A percentile compares a stretch with the other conserved stretches of the same genome.
These are phyloP conservation scores for Tachycineta bicolor DNA, from an alignment of 2,113 vertebrate genomes.

Conservation along the genomic window DNA sequence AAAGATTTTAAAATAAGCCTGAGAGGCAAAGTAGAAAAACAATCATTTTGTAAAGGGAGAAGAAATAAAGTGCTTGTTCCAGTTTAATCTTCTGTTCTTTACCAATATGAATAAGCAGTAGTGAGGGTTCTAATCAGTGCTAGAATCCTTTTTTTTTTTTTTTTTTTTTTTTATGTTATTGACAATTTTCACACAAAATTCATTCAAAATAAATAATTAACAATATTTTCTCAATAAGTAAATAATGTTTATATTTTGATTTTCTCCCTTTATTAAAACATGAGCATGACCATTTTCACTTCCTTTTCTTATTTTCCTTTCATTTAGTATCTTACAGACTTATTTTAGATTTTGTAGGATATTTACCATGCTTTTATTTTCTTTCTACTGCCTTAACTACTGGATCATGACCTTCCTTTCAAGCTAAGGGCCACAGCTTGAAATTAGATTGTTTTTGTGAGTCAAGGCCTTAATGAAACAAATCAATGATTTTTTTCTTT, in stretches of 20 bases:
- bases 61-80: not conserved
- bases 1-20: not conserved
- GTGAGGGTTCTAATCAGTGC: not conserved
- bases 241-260: not conserved
- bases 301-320: not conserved
- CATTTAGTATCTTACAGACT: not conserved
- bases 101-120: not conserved
- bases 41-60: not conserved
- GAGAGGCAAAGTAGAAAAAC: not conserved
- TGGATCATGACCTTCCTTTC: not conserved
- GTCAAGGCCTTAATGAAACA: not conserved
- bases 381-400: not conserved
- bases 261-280: not conserved
- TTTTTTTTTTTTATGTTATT: not conserved
- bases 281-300: not conserved
- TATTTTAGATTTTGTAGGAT: not conserved
- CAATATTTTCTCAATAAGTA: not conserved
- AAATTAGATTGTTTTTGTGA: not conserved
- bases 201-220: not conserved
- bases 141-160: not conserved
- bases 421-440: not conserved
- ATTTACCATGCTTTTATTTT: not conserved
- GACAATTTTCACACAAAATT: not conserved
- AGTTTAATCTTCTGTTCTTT: not conserved
- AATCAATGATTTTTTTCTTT: not conserved